Percentiles rank a stretch among this genome's conserved stretches.
phyloP scores from a whole-genome alignment of 2,797 vertebrate species.

The Emys orbicularis region DNA sequence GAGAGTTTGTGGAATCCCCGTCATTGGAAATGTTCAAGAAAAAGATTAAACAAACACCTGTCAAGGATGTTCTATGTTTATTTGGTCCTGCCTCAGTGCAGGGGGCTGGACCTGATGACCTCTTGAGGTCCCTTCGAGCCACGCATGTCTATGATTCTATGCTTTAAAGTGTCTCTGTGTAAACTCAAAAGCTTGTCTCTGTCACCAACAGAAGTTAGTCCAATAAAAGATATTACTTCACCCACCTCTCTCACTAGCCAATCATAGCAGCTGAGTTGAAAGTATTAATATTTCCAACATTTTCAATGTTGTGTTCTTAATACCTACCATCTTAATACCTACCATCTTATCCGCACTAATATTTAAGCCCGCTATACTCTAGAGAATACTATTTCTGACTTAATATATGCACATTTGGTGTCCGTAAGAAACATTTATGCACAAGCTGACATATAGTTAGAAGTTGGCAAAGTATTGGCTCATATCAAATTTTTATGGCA shows the following conservation, averaged over 20 bases:
- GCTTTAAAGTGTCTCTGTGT: neutral
- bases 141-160: neutral
- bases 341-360: neutral
- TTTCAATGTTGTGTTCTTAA: neutral
- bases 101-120: neutral
- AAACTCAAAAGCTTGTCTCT: neutral
- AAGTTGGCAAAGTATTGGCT: fast-evolving
- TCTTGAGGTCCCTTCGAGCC: neutral
- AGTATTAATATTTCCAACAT: neutral
- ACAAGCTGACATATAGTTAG: neutral
- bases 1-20: neutral
- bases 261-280: neutral
- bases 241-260: neutral
- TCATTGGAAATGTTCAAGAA: neutral
- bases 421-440: neutral
- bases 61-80: neutral
- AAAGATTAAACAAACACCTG: neutral
- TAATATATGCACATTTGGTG: neutral
- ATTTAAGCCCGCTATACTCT: neutral
- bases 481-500: neutral
- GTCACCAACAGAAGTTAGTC: neutral
- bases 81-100: neutral
- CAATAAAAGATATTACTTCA: neutral
- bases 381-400: neutral
- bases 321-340: neutral